Evolutionary conservation across 1,140 invertebrate genomes (phyloP).

Genomic region (Zophobas morio): DNA sequence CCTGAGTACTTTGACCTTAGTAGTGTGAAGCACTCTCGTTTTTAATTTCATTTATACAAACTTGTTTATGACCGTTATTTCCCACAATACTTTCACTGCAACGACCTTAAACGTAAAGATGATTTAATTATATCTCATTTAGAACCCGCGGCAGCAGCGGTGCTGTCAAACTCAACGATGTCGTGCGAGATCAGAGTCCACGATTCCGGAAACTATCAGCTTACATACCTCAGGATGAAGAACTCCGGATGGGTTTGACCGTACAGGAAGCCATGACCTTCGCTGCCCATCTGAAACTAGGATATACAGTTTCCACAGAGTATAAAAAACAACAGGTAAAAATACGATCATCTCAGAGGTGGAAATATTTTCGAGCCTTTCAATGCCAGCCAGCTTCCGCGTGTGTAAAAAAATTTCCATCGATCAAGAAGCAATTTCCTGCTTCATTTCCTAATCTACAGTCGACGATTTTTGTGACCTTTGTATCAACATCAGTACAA

Average conservation of each 20-base stretch:
- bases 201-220: conserved; percentile 88
- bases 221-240: conserved; percentile 94
- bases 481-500: neutral
- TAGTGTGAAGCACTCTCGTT: neutral
- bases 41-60: neutral
- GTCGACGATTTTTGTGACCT: neutral
- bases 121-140: neutral
- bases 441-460: neutral
- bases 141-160: conserved; percentile 72
- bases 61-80: neutral
- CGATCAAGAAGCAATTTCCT: neutral
- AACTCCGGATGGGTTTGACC: conserved; percentile 85
- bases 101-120: neutral
- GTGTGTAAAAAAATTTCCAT: neutral
- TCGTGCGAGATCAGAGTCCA: conserved; percentile 69
- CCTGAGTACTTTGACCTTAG: neutral
- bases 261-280: conserved; percentile 90
- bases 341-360: conserved; percentile 50
- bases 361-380: neutral
- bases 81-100: neutral
- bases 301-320: conserved; percentile 71
- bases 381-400: neutral
- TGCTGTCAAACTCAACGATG: conserved; percentile 70
- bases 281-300: conserved; percentile 90
- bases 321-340: conserved; percentile 78